Conservation (phyloP, 2,113 vertebrate genomes). For the Amphiprion percula region DNA sequence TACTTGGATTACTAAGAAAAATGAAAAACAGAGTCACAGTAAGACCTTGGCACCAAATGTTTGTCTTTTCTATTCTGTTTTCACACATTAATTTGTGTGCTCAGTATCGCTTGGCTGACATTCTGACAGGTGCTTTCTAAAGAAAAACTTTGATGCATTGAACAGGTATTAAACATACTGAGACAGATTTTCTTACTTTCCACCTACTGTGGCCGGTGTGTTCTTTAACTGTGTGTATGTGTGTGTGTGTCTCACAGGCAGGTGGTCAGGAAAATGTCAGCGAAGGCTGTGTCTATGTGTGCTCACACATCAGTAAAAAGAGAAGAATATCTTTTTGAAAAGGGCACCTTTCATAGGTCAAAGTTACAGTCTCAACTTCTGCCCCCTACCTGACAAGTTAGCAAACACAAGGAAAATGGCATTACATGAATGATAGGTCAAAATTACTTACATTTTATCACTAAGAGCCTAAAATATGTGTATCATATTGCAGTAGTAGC, state of each 20-base stretch:
- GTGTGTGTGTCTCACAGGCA: slow-evolving; percentile 22
- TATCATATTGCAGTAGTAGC: not conserved
- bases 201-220: not conserved
- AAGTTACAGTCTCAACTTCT: not conserved
- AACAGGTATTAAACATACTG: no score
- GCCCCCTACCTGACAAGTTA: not conserved
- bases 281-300: slow-evolving; percentile 22
- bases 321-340: slow-evolving; percentile 50
- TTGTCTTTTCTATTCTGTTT: no score
- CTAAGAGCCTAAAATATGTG: no score
- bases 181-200: no score
- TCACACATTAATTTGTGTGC: no score
- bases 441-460: no score
- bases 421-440: not conserved
- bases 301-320: slow-evolving; percentile 44
- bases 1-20: no score
- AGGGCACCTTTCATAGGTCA: slow-evolving; percentile 68
- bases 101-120: no score
- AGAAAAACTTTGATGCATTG: no score
- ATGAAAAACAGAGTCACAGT: no score
- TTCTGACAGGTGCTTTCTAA: no score
- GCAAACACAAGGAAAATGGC: not conserved
- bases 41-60: no score
- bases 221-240: not conserved
- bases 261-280: slow-evolving; percentile 60